Evolutionary conservation across 92 coral and sea anemone genomes (phyloP), one percentile per base, ranked within the genome.

Genomic region (Zoanthus gigantus): DNA sequence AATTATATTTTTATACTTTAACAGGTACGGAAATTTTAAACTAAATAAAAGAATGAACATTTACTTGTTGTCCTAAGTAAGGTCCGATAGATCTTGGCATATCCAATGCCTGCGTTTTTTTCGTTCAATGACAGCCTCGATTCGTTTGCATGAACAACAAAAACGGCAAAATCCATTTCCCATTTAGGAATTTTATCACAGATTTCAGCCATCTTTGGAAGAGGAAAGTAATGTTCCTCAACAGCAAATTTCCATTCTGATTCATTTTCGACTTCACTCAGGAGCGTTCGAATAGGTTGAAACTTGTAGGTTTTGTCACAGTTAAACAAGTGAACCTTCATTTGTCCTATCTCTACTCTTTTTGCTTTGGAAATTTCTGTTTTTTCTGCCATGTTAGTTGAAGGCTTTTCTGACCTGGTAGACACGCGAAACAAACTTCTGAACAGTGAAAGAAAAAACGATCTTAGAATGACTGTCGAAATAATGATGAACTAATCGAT

Each of bases 71-170:
- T 71, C 6, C 52, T 16, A 5, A 87, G 88, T 47, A 90, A 82
- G 11, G 93, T 88, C 67, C 74, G 78, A 66, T 87, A 90, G 31
- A 90, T 53, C 93, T 80, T 87, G 65, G 93, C 79, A 47, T 90
- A 90, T 31, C 93, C 91, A 46, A 87, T 91, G 3, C 92, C 94
- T 83, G 92, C 94, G 14, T 86, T 88, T 2, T 88, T 92, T 74
- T 91, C 94, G 86, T 91, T 91, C 11, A 91, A 47, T 23, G 94
- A 91, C 15, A 91, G 45, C 11, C 94, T 83, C 7, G 94, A 91
- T 76, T 91, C 94, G 37, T 91, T 76, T 7, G 94, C 94, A 65
- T 91, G 94, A n/a, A 91, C 92, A 16, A 91, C 94, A 84, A 91
- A 91, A 30, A 91, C 73, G 29, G 94, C 94, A 10, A 88, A 63